Percentiles rank a stretch among this genome's conserved stretches.
Conservation (phyloP, 2,888 invertebrate species). For the Melieria crassipennis region DNA sequence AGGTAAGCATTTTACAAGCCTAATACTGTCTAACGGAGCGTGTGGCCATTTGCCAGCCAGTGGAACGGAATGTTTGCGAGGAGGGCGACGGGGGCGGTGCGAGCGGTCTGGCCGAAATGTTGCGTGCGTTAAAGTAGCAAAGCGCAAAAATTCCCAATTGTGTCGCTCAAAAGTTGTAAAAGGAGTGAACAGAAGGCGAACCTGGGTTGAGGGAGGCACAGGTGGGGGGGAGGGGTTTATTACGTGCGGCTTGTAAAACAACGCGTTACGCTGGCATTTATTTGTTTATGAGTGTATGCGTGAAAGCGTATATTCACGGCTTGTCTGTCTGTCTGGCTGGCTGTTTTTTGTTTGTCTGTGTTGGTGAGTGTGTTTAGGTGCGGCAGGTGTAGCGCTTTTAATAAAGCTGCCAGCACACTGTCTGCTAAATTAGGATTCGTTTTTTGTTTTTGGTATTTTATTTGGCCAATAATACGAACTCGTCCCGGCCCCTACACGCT, state of each 20-base stretch:
- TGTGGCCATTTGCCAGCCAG: too few relatives aligned
- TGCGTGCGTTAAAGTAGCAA: too few relatives aligned
- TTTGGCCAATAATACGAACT: not conserved
- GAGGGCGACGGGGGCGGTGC: too few relatives aligned
- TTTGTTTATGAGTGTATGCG: constrained; percentile 3
- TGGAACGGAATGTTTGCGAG: too few relatives aligned
- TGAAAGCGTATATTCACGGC: not conserved
- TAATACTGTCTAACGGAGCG: not conserved
- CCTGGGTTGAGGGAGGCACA: not conserved
- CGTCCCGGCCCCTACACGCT: too few relatives aligned
- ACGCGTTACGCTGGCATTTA: constrained; percentile 9
- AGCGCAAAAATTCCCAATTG: too few relatives aligned
- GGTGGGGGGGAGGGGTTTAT: not conserved
- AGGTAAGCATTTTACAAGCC: constrained; percentile 6
- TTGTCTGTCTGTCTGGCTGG: not conserved
- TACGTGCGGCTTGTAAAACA: constrained; percentile 12
- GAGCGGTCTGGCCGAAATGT: too few relatives aligned
- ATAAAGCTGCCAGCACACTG: not conserved
- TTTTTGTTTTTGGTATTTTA: not conserved
- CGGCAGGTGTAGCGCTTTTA: not conserved
- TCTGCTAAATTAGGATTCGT: not conserved
- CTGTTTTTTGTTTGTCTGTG: not conserved
- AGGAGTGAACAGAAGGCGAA: too few relatives aligned
- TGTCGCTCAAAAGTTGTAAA: too few relatives aligned
- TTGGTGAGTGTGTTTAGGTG: not conserved